phyloP scores from a whole-genome alignment of 2,113 vertebrate species.

The Circaetus gallicus region DNA sequence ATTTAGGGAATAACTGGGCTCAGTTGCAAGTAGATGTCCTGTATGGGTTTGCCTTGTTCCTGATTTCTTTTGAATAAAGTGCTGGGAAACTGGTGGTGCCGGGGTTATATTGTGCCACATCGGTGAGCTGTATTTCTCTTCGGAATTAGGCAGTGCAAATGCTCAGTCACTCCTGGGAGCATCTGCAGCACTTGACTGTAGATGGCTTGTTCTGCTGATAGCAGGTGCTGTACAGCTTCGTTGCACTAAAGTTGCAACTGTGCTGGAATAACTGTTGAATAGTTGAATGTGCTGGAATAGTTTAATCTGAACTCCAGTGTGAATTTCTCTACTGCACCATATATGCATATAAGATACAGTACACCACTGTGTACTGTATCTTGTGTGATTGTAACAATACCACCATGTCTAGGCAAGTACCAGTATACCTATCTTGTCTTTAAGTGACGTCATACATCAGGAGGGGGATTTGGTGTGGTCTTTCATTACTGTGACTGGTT shows the following conservation, averaged over 20 bases:
- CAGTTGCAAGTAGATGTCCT: not conserved
- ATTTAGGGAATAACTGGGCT: not conserved
- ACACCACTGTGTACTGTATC: not conserved
- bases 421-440: not conserved
- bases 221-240: not conserved
- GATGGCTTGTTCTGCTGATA: not conserved
- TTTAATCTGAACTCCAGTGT: fast-evolving
- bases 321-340: not conserved
- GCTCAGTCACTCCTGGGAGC: not conserved
- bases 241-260: not conserved
- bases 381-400: not conserved
- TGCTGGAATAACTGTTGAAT: not conserved
- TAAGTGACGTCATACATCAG: not conserved
- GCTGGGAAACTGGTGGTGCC: fast-evolving
- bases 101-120: fast-evolving
- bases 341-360: not conserved
- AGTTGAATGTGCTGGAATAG: not conserved
- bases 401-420: not conserved
- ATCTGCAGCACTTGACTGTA: not conserved
- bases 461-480: not conserved
- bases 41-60: not conserved
- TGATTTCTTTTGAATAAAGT: not conserved
- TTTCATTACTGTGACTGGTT: not conserved
- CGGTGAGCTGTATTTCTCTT: not conserved
- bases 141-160: too few relatives aligned